Conservation (phyloP, 2,888 invertebrate genomes). For the Euphydryas editha region DNA sequence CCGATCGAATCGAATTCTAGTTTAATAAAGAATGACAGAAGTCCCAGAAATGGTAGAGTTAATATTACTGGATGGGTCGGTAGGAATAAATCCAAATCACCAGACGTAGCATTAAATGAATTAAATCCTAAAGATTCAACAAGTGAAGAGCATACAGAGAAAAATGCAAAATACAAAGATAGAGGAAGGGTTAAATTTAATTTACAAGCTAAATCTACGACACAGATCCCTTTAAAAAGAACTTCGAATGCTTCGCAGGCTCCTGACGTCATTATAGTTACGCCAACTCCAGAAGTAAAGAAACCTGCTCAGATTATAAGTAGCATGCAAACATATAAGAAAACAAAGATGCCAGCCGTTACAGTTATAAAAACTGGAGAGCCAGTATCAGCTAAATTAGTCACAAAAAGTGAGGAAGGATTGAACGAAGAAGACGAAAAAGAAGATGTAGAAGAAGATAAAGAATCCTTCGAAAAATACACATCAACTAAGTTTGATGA, state of each 20-base stretch:
- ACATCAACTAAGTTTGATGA: slow-evolving; percentile 80
- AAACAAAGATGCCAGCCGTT: slow-evolving; percentile 64
- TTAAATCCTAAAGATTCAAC: slow-evolving; percentile 68
- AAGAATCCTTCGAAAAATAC: slow-evolving; percentile 70
- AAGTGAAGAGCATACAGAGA: slow-evolving; percentile 73
- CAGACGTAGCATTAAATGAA: slow-evolving; percentile 72
- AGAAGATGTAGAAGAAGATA: slow-evolving; percentile 64
- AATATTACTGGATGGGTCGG: slow-evolving; percentile 55
- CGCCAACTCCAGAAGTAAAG: slow-evolving; percentile 74
- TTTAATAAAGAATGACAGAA: slow-evolving; percentile 59
- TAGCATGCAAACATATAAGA: slow-evolving; percentile 69
- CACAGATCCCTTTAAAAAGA: slow-evolving; percentile 57
- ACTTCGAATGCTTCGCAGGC: slow-evolving; percentile 56
- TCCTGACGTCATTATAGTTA: slow-evolving; percentile 64
- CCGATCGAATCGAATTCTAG: slow-evolving; percentile 60
- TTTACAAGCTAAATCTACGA: slow-evolving; percentile 58
- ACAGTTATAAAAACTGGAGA: slow-evolving; percentile 55
- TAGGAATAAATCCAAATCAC: slow-evolving; percentile 57
- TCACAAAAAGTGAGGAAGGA: slow-evolving; percentile 48
- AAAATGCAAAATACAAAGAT: slow-evolving; percentile 78
- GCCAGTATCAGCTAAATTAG: slow-evolving; percentile 49
- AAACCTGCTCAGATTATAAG: slow-evolving; percentile 70
- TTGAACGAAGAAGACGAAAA: slow-evolving; percentile 53
- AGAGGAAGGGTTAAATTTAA: slow-evolving; percentile 72
- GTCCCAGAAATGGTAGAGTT: slow-evolving; percentile 51